Percentiles rank a stretch among this genome's conserved stretches.
phyloP scores from a whole-genome alignment of 2,113 vertebrate species.

The Glareola pratincola region DNA sequence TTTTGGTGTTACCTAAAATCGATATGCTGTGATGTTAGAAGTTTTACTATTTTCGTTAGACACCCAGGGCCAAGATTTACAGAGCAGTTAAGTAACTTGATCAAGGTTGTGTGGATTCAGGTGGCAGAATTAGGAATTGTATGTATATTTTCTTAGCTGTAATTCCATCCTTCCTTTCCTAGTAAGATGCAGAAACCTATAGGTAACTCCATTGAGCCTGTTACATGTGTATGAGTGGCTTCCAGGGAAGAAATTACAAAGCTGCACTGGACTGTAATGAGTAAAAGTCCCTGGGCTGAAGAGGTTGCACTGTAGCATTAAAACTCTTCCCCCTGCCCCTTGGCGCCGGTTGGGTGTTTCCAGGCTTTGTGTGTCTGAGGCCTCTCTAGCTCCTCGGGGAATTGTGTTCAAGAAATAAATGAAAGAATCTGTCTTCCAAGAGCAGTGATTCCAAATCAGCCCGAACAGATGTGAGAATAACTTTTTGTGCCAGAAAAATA shows the following conservation, averaged over 20 bases:
- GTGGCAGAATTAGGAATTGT: background rate
- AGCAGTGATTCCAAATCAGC: conserved; percentile 9
- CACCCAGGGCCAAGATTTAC: background rate
- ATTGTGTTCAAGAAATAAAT: background rate
- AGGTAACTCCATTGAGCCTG: background rate
- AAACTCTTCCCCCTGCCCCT: background rate
- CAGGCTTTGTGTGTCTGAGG: background rate
- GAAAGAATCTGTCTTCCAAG: background rate
- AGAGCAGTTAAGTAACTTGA: background rate
- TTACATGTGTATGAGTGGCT: background rate
- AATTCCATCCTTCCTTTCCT: background rate
- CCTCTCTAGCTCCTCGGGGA: background rate
- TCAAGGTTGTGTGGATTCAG: background rate
- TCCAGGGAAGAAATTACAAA: conserved; percentile 3
- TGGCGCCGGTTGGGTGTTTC: background rate
- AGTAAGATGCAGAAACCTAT: background rate
- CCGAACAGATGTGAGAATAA: conserved; percentile 38
- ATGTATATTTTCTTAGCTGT: background rate
- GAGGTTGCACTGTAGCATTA: background rate
- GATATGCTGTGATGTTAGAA: background rate
- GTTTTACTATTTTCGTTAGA: background rate
- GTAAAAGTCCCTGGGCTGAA: background rate
- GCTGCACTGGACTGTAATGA: background rate
- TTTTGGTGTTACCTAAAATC: background rate
- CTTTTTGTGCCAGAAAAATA: conserved; percentile 40